phyloP scores from a whole-genome alignment of 2,797 vertebrate genomes.

The Urosaurus nigricauda region DNA sequence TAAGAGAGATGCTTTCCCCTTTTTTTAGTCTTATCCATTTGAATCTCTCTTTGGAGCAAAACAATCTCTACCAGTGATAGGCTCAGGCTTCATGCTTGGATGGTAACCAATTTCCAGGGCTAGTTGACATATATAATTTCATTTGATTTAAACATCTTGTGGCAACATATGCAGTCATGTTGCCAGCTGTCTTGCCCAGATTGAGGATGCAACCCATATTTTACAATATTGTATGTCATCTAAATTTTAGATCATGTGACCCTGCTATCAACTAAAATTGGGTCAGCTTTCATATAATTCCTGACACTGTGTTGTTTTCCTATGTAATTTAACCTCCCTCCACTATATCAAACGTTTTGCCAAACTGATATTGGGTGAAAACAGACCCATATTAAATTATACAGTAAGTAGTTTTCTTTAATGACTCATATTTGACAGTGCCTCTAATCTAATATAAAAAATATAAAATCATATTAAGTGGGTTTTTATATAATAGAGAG shows the following conservation, averaged over 20 bases:
- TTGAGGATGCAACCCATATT: slow-evolving; percentile 14
- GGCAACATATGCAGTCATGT: slow-evolving; percentile 40
- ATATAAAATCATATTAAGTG: background rate
- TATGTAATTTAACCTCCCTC: background rate
- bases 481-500: background rate
- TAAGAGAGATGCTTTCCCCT: slow-evolving; percentile 16
- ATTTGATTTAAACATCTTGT: slow-evolving; percentile 15
- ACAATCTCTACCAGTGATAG: slow-evolving; percentile 12
- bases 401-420: background rate
- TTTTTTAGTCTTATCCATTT: slow-evolving; percentile 35
- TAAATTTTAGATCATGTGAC: background rate
- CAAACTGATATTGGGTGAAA: background rate
- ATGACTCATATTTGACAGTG: background rate
- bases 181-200: slow-evolving; percentile 26
- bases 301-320: slow-evolving; percentile 21
- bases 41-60: slow-evolving; percentile 12
- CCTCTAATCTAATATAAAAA: background rate
- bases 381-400: background rate
- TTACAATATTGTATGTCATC: slow-evolving; percentile 13
- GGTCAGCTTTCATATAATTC: background rate
- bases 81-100: slow-evolving; percentile 19
- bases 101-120: slow-evolving; percentile 4
- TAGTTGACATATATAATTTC: slow-evolving; percentile 21
- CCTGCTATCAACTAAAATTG: background rate
- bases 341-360: background rate